Conservation (phyloP, 2,113 vertebrate genomes). For the Peromyscus leucopus region DNA sequence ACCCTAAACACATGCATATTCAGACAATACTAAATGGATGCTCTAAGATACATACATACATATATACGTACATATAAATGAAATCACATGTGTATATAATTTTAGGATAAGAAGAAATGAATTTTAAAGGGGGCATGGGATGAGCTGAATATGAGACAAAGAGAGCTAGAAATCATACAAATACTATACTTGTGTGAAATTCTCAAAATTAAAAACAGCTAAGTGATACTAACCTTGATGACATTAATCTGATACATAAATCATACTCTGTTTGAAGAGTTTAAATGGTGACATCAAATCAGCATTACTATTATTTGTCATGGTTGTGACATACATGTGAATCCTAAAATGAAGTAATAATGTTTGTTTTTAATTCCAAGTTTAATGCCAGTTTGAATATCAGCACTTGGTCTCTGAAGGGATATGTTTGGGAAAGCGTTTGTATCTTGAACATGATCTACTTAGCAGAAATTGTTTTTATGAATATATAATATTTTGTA, state of each 20-base stretch:
- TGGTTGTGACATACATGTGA: not conserved
- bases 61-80: not conserved
- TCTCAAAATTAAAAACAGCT: not conserved
- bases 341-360: not conserved
- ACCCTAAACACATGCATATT: not conserved
- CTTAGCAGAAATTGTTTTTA: conserved; percentile 56
- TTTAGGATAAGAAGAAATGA: not conserved
- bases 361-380: too few relatives aligned
- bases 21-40: not conserved
- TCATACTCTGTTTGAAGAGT: not conserved
- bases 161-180: not conserved
- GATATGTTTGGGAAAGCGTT: not conserved
- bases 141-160: too few relatives aligned
- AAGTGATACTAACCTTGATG: not conserved
- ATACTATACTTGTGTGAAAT: not conserved
- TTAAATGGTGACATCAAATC: not conserved
- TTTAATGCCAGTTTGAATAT: not conserved
- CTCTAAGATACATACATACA: not conserved
- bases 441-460: conserved; percentile 25
- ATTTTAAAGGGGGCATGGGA: not conserved
- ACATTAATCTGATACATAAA: not conserved
- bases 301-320: not conserved
- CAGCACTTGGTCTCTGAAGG: not conserved
- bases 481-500: not conserved
- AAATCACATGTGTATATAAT: not conserved